Evolutionary conservation across 2,113 vertebrate species (phyloP), one percentile per base, ranked within the genome.

Genomic region (Nycticorax nycticorax): DNA sequence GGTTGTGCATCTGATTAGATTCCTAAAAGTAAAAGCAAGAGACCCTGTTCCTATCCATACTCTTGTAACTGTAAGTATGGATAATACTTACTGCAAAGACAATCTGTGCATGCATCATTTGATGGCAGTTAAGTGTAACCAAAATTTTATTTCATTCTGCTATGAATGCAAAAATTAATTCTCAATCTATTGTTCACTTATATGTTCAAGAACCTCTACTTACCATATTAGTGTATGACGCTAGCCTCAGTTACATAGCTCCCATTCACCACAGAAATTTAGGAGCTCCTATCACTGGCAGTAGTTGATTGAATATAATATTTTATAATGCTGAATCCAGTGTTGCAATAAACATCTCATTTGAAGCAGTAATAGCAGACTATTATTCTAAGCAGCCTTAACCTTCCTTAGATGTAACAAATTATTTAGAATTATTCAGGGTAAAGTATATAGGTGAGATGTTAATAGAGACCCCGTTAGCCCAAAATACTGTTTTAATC

Each of bases 361-460:
- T 91, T 86, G 47, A 90, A 67, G 64, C 37, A 73, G 76, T 83
- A 93, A 83, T 67, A 92, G 37, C 27, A 82, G 57, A 78, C 28
- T 88, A 47, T 89, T 95, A 85, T 57, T 94, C 48, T 76, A 92
- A 88, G 72, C 52, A 95, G 67, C 28, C 43, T 91, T 95, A 87
- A 82, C 37, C 62, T 94, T 93, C 88, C 69, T 71, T 88, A 89
- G 67, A 52, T 88, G 78, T 50, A 92, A 78, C 26, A 94, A 92
- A 77, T 94, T 3, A 88, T 88, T 94, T 88, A 52, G 68, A 89
- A 64, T 86, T 92, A 92, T 84, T 90, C 72, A 91, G 39, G 19
- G 19, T 93, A 86, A 94, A 96, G 43, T 83, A 92, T 90, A 81
- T 68, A 92, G 88, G 92, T 94, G 95, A 93, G 88, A 56, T 92